Evolutionary conservation across 2,797 vertebrate genomes (phyloP).

Genomic region (Echeneis naucrates): DNA sequence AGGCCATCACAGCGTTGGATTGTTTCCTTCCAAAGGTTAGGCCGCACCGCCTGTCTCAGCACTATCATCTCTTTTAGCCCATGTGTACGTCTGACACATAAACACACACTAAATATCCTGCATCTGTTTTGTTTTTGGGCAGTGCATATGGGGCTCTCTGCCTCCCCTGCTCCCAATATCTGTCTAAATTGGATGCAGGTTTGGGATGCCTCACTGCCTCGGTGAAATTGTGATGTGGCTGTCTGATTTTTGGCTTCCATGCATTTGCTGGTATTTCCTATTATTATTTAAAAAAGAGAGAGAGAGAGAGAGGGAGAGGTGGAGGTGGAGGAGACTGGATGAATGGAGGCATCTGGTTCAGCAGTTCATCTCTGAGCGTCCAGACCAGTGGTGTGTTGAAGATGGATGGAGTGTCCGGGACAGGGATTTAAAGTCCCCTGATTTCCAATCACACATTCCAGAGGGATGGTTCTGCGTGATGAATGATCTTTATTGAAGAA

Average conservation of each 20-base stretch:
- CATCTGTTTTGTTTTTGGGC: conserved; percentile 77
- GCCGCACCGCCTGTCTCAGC: conserved; percentile 65
- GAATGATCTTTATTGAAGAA: conserved; percentile 81
- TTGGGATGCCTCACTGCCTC: conserved; percentile 81
- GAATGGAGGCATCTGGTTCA: conserved; percentile 73
- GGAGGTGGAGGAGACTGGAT: conserved; percentile 58
- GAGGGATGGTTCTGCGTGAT: conserved; percentile 84
- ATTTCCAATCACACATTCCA: conserved; percentile 85
- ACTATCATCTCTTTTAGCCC: conserved; percentile 58
- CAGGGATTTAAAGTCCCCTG: conserved; percentile 71
- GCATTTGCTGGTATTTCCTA: conserved; percentile 78
- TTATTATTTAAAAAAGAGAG: conserved; percentile 77
- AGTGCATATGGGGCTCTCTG: conserved; percentile 47
- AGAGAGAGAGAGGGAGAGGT: conserved; percentile 49
- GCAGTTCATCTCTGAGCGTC: conserved; percentile 75
- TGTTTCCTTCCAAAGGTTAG: conserved; percentile 84
- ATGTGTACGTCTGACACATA: conserved; percentile 55
- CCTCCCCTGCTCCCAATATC: conserved; percentile 62
- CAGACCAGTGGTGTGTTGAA: conserved; percentile 82
- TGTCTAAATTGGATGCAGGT: conserved; percentile 80
- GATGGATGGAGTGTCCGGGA: conserved; percentile 79
- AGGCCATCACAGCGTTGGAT: conserved; percentile 82
- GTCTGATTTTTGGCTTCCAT: conserved; percentile 76
- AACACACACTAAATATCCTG: conserved; percentile 54
- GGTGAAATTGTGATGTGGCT: conserved; percentile 79